These are phyloP conservation scores for Zapornia atra DNA, from an alignment of 2,113 vertebrate genomes.

Conservation along the genomic window DNA sequence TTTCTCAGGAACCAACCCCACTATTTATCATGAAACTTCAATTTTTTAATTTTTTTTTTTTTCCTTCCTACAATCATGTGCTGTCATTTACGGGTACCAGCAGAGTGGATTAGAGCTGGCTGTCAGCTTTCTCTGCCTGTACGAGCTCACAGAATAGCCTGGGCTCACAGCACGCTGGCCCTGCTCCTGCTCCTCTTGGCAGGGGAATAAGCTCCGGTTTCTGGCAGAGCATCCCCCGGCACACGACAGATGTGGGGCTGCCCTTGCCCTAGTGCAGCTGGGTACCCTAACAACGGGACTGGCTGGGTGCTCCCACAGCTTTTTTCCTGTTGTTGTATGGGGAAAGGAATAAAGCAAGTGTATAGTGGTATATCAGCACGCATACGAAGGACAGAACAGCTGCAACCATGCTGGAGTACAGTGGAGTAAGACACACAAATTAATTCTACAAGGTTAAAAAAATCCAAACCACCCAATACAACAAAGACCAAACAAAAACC, in stretches of 20 bases:
- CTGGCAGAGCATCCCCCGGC: not conserved
- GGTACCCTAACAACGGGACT: not conserved
- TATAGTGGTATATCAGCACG: accelerated
- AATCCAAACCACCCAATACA: not conserved
- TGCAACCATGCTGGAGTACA: accelerated
- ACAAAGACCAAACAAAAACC: too few relatives aligned
- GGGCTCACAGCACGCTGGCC: not conserved
- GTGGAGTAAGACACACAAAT: accelerated
- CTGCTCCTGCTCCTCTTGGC: conserved; percentile 38
- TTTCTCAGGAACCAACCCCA: not conserved
- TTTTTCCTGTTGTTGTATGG: not conserved
- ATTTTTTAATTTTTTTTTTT: not conserved
- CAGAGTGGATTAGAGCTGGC: conserved; percentile 62
- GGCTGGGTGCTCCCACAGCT: not conserved
- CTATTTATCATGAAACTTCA: not conserved
- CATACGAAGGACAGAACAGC: accelerated
- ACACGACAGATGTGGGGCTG: conserved; percentile 31
- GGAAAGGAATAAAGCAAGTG: not conserved
- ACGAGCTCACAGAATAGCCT: not conserved
- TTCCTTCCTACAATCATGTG: not conserved
- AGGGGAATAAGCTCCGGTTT: not conserved
- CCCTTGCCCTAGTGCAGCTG: not conserved
- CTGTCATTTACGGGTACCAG: conserved; percentile 10
- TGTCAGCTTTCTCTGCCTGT: conserved; percentile 48
- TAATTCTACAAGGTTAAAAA: not conserved